Evolutionary conservation across 1,140 invertebrate species (phyloP), one percentile per base, ranked within the genome.

Genomic region (Sycobia sp.): DNA sequence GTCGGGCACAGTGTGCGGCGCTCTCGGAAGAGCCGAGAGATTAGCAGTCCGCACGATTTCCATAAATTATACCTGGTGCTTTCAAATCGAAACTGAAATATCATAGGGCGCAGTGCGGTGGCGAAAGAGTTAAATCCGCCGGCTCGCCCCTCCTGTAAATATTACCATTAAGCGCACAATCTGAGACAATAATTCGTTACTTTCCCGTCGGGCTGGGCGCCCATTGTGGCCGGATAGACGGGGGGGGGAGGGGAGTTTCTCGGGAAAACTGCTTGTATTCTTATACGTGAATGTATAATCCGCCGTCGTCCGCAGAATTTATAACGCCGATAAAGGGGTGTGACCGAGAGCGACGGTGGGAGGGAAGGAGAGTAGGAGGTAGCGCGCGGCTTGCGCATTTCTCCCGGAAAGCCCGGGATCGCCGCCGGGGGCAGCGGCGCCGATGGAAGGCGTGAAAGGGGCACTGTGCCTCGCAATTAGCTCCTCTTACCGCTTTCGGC

Each of bases 151-250:
- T 18, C 36, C 0, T 46, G 54, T 57, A 57, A 57, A 57, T 46
- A 57, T 51, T 51, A 41, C 47, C 44, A 60, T 60, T 60, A 60
- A 29, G 1, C 25, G 36, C 1, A 60, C 58, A 51, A 60, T 60
- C 58, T 25, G 11, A 16, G 18, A 41, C 47, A 25, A 60, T 60
- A 39, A 51, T 60, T 60, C 47, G 47, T 39, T 36, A 32, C 32
- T 34, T 29, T 47, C 44, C 7, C n/a, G 16, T 29, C 16, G 2
- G 4, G 27, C 29, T 14, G 29, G 22, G 5, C 0, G 14, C 36
- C 36, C 34, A 59, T 59, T 9, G 50, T 50, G 27, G 32, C n/a
- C n/a, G n/a, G n/a, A n/a, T n/a, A n/a, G n/a, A n/a, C n/a, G n/a
- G n/a, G n/a, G n/a, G n/a, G n/a, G n/a, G n/a, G n/a, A n/a, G 23